phyloP scores from a whole-genome alignment of 2,797 vertebrate species.

The Anabas testudineus region DNA sequence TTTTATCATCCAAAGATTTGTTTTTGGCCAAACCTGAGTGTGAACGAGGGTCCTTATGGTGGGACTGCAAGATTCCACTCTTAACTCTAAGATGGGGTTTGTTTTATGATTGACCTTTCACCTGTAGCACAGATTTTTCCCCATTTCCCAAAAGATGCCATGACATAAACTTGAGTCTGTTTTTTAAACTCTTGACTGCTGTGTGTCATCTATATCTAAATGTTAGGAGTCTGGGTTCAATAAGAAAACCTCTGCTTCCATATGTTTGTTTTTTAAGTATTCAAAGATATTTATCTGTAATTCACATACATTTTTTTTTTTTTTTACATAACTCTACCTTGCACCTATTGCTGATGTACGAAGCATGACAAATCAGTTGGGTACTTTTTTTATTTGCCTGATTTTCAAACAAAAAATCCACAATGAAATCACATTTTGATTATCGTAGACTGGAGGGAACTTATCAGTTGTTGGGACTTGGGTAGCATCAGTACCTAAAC shows the following conservation, averaged over 20 bases:
- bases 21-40: slow-evolving; percentile 47
- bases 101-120: slow-evolving; percentile 22
- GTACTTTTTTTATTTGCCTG: slow-evolving; percentile 62
- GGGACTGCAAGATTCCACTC: not conserved
- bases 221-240: not conserved
- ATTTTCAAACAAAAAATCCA: slow-evolving; percentile 18
- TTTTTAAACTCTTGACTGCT: slow-evolving; percentile 19
- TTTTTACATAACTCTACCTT: slow-evolving; percentile 35
- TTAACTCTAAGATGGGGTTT: slow-evolving; percentile 11
- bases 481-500: slow-evolving; percentile 50
- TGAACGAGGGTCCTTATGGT: not conserved
- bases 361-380: slow-evolving; percentile 78
- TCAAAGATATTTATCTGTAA: slow-evolving; percentile 60
- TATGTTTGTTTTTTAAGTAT: slow-evolving; percentile 45
- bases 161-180: not conserved
- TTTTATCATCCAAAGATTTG: slow-evolving; percentile 68
- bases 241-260: not conserved
- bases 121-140: slow-evolving; percentile 23
- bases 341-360: slow-evolving; percentile 51
- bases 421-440: slow-evolving; percentile 54
- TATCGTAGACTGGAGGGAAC: slow-evolving; percentile 46
- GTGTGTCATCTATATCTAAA: slow-evolving; percentile 18
- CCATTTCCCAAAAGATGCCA: slow-evolving; percentile 49
- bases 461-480: slow-evolving; percentile 43
- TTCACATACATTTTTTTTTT: slow-evolving; percentile 13